phyloP scores from a whole-genome alignment of 2,888 invertebrate species.

The Hirtodrosophila confusa region DNA sequence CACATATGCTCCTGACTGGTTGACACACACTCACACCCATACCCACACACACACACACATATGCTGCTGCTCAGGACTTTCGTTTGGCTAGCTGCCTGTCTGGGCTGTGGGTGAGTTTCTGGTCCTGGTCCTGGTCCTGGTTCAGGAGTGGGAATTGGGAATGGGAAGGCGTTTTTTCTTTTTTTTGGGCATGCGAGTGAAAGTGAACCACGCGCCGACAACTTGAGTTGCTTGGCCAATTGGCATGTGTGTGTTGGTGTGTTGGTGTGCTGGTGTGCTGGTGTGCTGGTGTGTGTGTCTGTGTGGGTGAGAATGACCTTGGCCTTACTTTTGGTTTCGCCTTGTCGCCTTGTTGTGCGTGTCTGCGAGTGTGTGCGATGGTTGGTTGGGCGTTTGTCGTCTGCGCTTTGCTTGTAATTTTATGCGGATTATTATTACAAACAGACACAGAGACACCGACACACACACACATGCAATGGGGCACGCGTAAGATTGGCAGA shows the following conservation, averaged over 20 bases:
- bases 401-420: conserved; percentile 79
- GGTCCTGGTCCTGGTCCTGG: neutral
- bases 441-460: conserved; percentile 44
- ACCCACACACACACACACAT: conserved; percentile 30
- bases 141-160: neutral
- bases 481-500: conserved; percentile 67
- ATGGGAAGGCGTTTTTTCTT: conserved; percentile 21
- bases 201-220: conserved; percentile 69
- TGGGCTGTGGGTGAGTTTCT: conserved; percentile 27
- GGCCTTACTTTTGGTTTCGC: conserved; percentile 67
- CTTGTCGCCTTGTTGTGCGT: conserved; percentile 42
- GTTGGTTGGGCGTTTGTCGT: conserved; percentile 52
- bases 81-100: conserved; percentile 51
- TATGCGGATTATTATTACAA: conserved; percentile 82
- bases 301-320: conserved; percentile 67
- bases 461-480: conserved; percentile 30
- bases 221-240: conserved; percentile 71
- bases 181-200: conserved; percentile 58
- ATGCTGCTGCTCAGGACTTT: conserved; percentile 47
- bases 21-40: conserved; percentile 55
- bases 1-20: conserved; percentile 71
- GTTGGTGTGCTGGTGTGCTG: conserved; percentile 23
- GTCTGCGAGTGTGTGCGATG: conserved; percentile 17
- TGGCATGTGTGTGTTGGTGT: conserved; percentile 55
- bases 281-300: conserved; percentile 11